phyloP scores from a whole-genome alignment of 2,113 vertebrate species.

The Hyaena hyaena region DNA sequence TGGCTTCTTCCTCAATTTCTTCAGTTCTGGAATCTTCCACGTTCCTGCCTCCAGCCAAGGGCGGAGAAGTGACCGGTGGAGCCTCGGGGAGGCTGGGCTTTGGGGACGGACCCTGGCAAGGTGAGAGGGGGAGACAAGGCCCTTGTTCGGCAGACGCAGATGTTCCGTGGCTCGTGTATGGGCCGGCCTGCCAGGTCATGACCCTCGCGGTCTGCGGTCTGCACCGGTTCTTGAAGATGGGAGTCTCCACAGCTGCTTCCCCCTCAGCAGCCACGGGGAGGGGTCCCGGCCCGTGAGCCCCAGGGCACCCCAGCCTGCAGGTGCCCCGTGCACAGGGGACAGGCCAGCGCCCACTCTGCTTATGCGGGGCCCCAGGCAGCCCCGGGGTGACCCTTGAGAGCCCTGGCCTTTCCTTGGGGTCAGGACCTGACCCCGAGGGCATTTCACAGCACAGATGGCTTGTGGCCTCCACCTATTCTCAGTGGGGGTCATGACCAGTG shows the following conservation, averaged over 20 bases:
- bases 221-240: rapidly evolving
- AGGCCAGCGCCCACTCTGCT: rapidly evolving
- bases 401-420: background rate
- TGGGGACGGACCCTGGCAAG: slow-evolving; percentile 30
- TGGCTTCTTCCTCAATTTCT: background rate
- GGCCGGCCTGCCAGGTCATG: rapidly evolving
- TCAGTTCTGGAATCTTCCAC: background rate
- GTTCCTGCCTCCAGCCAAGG: background rate
- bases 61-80: slow-evolving; percentile 83
- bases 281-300: background rate
- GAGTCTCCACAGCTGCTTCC: background rate
- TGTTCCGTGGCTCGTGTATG: rapidly evolving
- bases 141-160: rapidly evolving
- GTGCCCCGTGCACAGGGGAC: background rate
- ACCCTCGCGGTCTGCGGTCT: background rate
- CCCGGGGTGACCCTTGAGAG: rapidly evolving
- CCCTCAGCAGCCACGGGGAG: background rate
- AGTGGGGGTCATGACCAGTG: background rate
- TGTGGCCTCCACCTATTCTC: rapidly evolving
- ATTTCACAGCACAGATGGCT: background rate
- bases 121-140: rapidly evolving
- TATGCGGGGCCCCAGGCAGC: background rate
- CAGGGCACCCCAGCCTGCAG: background rate
- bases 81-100: slow-evolving; percentile 72
- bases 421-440: background rate